Evolutionary conservation across 2,113 vertebrate genomes (phyloP), one percentile per base, ranked within the genome.

Genomic region (Aythya baeri): DNA sequence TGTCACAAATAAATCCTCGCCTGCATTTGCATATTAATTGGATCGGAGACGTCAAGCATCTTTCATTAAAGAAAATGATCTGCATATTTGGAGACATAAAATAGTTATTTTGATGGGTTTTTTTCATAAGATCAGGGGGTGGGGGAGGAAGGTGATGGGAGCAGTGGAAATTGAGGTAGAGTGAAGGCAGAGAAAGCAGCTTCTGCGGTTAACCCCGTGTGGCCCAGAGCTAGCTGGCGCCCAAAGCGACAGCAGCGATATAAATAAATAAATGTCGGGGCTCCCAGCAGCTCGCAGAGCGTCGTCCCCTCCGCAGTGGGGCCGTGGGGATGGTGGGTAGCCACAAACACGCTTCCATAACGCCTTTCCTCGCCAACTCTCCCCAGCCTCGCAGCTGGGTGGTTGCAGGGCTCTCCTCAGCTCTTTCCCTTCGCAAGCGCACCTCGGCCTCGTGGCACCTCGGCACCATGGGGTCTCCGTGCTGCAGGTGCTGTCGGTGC

Each of bases 31-130:
- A 99, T 99, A 99, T 99, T 99, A 99, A 99, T 99, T 99, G 99
- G 99, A 99, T 99, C 99, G 99, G 99, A 99, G 99, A 99, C 99
- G 99, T 99, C 99, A 99, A 99, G 99, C 99, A 99, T 99, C 99
- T 99, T 99, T 99, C 99, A 99, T 99, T 99, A 99, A 99, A 99
- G 99, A 99, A 99, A 99, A 99, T 99, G 99, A 99, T 99, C 99
- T 99, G 99, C 99, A 99, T 99, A 99, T 99, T 99, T 99, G 99
- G 99, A 99, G 99, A 99, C 99, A 99, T 99, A 99, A 99, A 99
- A 99, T 99, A 99, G 99, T 99, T 99, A 99, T 99, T 99, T 99
- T 99, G 99, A 99, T 98, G 99, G 99, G 98, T 78, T 98, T 98
- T 98, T 96, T 97, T 97, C 98, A 97, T 98, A 98, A 98, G 98